A percentile compares a stretch with the other conserved stretches of the same genome.
phyloP scores from a whole-genome alignment of 1,140 invertebrate species.

The Euura saliciscinereae region DNA sequence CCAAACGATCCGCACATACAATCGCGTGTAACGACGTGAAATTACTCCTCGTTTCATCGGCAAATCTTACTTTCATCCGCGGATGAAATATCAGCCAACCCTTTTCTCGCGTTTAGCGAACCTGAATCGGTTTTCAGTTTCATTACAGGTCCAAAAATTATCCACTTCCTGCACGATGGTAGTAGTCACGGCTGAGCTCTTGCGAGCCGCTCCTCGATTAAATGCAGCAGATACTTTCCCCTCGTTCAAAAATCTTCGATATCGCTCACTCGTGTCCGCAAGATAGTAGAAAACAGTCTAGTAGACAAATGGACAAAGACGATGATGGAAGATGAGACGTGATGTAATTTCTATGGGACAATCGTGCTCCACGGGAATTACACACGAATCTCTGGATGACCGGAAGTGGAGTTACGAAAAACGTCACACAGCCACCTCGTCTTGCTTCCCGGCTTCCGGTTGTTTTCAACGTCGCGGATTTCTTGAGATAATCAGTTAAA shows the following conservation, averaged over 20 bases:
- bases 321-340: neutral
- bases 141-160: constrained; percentile 4
- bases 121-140: neutral
- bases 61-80: neutral
- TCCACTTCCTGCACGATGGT: constrained; percentile 1
- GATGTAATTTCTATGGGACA: neutral
- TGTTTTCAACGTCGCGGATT: constrained; percentile 1
- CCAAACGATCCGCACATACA: neutral
- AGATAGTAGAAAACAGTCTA: neutral
- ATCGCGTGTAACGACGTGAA: neutral
- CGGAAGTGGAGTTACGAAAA: neutral
- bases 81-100: neutral
- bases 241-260: neutral
- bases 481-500: neutral
- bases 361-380: neutral
- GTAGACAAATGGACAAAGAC: neutral
- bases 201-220: neutral
- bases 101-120: neutral
- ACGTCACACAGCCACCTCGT: neutral
- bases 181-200: neutral
- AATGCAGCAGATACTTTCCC: neutral
- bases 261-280: neutral
- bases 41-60: neutral
- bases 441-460: neutral
- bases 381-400: neutral